phyloP scores from a whole-genome alignment of 2,797 vertebrate genomes.

The Enteromius fasciolatus region DNA sequence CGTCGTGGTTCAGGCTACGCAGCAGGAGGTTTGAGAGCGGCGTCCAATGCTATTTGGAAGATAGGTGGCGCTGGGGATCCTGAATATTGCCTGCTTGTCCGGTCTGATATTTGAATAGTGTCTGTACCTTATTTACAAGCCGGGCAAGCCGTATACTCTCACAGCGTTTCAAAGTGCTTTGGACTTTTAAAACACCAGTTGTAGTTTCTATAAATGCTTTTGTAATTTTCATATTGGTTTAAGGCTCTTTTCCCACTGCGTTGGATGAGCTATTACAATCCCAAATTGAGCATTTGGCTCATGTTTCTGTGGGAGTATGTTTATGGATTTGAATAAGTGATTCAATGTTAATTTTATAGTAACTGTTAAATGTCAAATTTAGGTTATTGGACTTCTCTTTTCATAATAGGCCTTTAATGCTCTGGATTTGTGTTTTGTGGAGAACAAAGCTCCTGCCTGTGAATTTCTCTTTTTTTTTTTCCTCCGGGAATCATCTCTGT shows the following conservation, averaged over 20 bases:
- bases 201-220: constrained; percentile 45
- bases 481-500: constrained; percentile 4
- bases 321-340: constrained; percentile 47
- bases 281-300: constrained; percentile 28
- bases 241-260: constrained; percentile 26
- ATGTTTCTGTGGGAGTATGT: constrained; percentile 22
- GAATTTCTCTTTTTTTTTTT: background rate
- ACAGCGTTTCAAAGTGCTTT: constrained; percentile 39
- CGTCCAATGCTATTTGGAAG: constrained; percentile 25
- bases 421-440: constrained; percentile 16
- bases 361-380: constrained; percentile 42
- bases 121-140: constrained; percentile 49
- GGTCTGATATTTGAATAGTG: constrained; percentile 22
- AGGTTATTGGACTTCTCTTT: constrained; percentile 24
- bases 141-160: constrained; percentile 31
- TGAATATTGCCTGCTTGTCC: constrained; percentile 26
- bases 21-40: constrained; percentile 10
- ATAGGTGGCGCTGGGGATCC: constrained; percentile 62
- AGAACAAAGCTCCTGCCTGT: constrained; percentile 10
- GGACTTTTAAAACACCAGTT: constrained; percentile 48
- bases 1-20: constrained; percentile 39
- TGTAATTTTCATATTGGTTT: constrained; percentile 46
- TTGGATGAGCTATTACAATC: constrained; percentile 34
- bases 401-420: constrained; percentile 25
- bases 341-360: constrained; percentile 43